Base-by-base conservation (phyloP, 2,797 vertebrate genomes). In the Buceros bicornis region DNA sequence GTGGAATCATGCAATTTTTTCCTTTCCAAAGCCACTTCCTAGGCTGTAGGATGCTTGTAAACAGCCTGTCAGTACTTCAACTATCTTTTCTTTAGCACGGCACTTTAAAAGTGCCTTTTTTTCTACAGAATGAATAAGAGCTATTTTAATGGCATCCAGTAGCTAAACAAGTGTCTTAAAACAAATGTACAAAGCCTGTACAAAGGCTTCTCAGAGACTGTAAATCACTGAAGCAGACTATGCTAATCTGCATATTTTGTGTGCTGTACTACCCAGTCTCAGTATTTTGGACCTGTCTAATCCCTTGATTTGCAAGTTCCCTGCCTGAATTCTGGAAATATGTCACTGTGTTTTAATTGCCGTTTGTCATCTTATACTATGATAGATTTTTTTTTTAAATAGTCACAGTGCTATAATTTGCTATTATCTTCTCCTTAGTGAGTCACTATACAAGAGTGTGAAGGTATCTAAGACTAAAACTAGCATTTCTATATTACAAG, bases 101-200 rank as follows among this genome's bases (percentile, higher is more conserved):
- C 29, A 47, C 33, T 69, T 85, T 35, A 82, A 67, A 85, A 89
- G 37, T 50, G 33, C 45, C 16, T 48, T 62, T 93, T 93, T 83
- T 62, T 33, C 47, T 86, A 58, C 21, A 21, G 21, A 88, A 80
- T 83, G 6, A 89, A 73, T 82, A 56, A 62, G 31, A 48, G 20
- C 45, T 61, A 24, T 60, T 92, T 91, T 71, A 86, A 54, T 61
- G 42, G n/a, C 21, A 53, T 61, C 29, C 58, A 45, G 15, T 24
- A 94, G 35, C 67, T 77, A 76, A 92, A 91, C n/a, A 73, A 82
- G 14, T 40, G 22, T 93, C 60, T 89, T 87, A 48, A 90, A 95
- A 79, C 22, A 85, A 76, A 72, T 61, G 14, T 45, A 31, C 10
- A 79, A 8, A 19, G 40, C 90, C 79, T 65, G 47, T 88, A 74